Evolutionary conservation across 2,888 invertebrate species (phyloP), one percentile per base, ranked within the genome.

Genomic region (Cosmia trapezina): DNA sequence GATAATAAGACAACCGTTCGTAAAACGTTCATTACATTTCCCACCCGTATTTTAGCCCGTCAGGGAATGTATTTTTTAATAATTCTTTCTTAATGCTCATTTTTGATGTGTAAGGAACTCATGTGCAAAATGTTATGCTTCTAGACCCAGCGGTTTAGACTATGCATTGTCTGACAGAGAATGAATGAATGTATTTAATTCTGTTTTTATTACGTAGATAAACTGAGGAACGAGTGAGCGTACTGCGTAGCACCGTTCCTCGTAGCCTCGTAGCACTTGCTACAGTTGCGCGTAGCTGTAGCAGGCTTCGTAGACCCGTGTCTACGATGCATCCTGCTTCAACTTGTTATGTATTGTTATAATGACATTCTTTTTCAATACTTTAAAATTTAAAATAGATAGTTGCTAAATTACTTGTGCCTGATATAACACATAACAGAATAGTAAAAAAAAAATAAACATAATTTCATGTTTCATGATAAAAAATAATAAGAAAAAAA

Each of bases 231-330:
- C n/a, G n/a, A n/a, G n/a, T n/a, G 0, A n/a, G 6, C n/a, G 63
- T 66, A 77, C 43, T 47, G 19, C 57, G 62, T 66, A 70, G 66
- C 53, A 43, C 12, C 51, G 60, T 28, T 59, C 43, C 19, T 49
- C 74, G 75, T 57, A 70, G 45, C 4, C 33, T 17, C 64, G 76
- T 70, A 76, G 66, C 57, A 28, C 33, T 28, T 28, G 73, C 72
- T 72, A 72, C 41, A 12, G 33, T 45, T 59, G 45, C 45, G 51
- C 5, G 14, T 28, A 28, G 28, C 28, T 28, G 28, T 28, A 28
- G 28, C 28, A 28, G 3, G 28, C 28, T 2, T 28, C 28, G 3
- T 28, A 28, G 28, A 3, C 28, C 3, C 28, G 28, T 28, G 28
- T 17, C 51, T 73, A 63, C 57, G 49, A 45, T 41, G 11, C n/a